phyloP scores from a whole-genome alignment of 1,140 invertebrate species.

The Pseudomyrmex dendroicus region DNA sequence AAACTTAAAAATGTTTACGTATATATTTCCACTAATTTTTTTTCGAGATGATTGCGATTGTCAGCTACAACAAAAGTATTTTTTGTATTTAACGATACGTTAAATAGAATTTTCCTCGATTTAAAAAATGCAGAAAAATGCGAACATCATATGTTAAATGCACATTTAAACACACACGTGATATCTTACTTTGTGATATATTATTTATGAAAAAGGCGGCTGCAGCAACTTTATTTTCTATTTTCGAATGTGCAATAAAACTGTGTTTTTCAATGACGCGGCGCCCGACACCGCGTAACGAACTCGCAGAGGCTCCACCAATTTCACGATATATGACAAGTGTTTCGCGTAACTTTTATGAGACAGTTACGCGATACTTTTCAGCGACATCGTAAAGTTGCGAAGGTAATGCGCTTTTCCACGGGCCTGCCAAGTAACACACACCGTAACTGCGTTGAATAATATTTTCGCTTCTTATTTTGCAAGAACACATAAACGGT shows the following conservation, averaged over 20 bases:
- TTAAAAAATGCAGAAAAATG: too few species aligned
- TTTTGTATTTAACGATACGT: not conserved
- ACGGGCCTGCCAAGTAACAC: slow-evolving; percentile 32
- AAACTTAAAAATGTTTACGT: not conserved
- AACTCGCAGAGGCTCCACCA: slow-evolving; percentile 61
- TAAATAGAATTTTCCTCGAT: too few species aligned
- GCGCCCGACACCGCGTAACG: slow-evolving; percentile 47
- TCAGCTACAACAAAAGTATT: not conserved
- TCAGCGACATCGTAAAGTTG: slow-evolving; percentile 69
- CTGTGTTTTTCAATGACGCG: slow-evolving; percentile 1
- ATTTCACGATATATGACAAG: slow-evolving; percentile 72
- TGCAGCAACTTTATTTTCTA: slow-evolving; percentile 1
- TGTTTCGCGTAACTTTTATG: slow-evolving; percentile 71
- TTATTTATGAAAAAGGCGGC: not conserved
- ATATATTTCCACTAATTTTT: slow-evolving; percentile 11
- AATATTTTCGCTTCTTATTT: slow-evolving; percentile 67
- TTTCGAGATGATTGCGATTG: not conserved
- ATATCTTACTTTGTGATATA: too few species aligned
- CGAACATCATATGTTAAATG: too few species aligned
- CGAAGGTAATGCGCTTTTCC: slow-evolving; percentile 61
- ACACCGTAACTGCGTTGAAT: slow-evolving; percentile 59
- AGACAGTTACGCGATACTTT: slow-evolving; percentile 68
- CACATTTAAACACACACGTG: too few species aligned
- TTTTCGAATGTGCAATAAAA: not conserved
- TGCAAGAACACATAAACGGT: slow-evolving; percentile 60